phyloP scores from a whole-genome alignment of 2,888 invertebrate genomes.

The Timandra comae region DNA sequence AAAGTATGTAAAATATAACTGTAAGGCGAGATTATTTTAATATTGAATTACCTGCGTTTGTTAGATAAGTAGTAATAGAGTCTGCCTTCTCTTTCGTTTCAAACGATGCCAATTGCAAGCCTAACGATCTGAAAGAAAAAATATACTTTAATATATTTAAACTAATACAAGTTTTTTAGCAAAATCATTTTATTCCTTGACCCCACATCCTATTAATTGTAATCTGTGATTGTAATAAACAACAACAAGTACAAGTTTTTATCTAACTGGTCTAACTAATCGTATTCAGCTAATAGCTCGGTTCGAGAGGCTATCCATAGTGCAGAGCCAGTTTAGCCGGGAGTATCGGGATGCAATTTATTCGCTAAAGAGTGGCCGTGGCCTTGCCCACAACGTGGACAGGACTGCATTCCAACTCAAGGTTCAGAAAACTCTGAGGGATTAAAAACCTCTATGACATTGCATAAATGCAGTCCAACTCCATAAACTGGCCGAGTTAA shows the following conservation, averaged over 20 bases:
- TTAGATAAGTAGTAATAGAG: constrained; percentile 87
- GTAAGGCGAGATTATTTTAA: no score
- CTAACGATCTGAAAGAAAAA: constrained; percentile 79
- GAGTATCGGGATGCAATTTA: constrained; percentile 60
- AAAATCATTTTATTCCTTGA: no score
- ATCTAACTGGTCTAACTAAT: constrained; percentile 54
- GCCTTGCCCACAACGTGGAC: constrained; percentile 40
- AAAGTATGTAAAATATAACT: no score
- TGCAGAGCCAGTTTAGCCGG: constrained; percentile 44
- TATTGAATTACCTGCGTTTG: constrained; percentile 81
- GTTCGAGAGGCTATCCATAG: constrained; percentile 36
- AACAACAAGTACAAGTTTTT: constrained; percentile 19
- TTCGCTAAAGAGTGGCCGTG: constrained; percentile 60
- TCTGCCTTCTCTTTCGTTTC: constrained; percentile 92
- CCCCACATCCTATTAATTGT: no score
- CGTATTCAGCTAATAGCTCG: constrained; percentile 54
- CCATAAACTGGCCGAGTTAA: constrained; percentile 2
- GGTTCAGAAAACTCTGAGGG: constrained; percentile 54
- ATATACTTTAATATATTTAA: neutral
- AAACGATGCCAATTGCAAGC: constrained; percentile 89
- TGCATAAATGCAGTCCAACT: constrained; percentile 11
- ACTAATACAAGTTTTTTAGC: neutral
- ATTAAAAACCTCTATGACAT: constrained; percentile 44
- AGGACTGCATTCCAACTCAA: constrained; percentile 58
- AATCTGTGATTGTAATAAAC: constrained; percentile 22